Base-by-base conservation (phyloP, 2,888 invertebrate species). In the Lamproptera curius region DNA sequence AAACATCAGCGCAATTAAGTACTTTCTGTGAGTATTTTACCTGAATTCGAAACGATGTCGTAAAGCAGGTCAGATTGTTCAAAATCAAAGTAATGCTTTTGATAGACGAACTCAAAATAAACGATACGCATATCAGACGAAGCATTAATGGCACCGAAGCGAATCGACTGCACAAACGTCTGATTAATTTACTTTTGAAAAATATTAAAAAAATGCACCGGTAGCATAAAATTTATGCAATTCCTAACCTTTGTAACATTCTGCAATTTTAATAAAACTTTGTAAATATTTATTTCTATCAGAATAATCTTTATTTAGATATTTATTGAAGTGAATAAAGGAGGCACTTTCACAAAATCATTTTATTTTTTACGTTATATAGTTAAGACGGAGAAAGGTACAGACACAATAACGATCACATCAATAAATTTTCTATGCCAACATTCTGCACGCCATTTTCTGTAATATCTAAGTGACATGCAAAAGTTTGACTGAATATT, bases 31-130 rank as follows among this genome's bases (percentile, higher is more conserved):
- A 70, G 70, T 44, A 41, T 70, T 0, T 6, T 70, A 26, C 66
- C 70, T 1, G 70, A 70, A 51, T 51, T 69, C 16, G 70, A 69
- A 34, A 57, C 63, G 0, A 69, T 70, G 69, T 49, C 57, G 62
- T 63, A 45, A 62, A 66, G 2, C 70, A 70, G 56, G 46, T 57
- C 0, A 59, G 70, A 46, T 2, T 61, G 5, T 70, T 70, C 42
- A 70, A 70, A 51, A 70, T 70, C 3, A 70, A 63, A 46, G 54
- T 65, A 0, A 66, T 70, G 66, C 55, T 62, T 45, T 39, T 67
- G 0, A 61, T 67, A 34, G 59, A 66, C 8, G 63, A 66, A 17
- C 59, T 67, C 4, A 67, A 66, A 54, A 17, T 52, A 0, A 58
- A 59, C n/a, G 50, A 53, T 13, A 4, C 50, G 1, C 26, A 61